phyloP scores from a whole-genome alignment of 2,888 invertebrate species.

The Drosophila dives region DNA sequence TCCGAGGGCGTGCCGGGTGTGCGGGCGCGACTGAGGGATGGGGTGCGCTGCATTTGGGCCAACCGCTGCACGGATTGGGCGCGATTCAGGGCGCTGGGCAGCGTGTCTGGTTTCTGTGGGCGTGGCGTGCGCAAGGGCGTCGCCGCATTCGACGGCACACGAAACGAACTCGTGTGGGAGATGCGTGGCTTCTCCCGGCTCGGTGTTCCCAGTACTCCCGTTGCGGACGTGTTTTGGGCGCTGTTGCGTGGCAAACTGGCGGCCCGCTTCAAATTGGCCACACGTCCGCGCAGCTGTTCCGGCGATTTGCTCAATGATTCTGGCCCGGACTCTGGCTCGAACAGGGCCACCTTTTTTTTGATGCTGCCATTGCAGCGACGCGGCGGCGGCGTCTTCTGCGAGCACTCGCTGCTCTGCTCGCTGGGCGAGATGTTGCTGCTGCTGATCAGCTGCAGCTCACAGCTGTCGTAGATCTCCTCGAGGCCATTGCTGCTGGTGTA shows the following conservation, averaged over 20 bases:
- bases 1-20: conserved; percentile 89
- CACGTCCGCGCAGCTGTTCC: conserved; percentile 81
- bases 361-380: conserved; percentile 78
- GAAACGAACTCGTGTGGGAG: conserved; percentile 84
- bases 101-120: conserved; percentile 85
- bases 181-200: conserved; percentile 51
- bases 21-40: conserved; percentile 87
- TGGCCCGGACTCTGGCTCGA: conserved; percentile 84
- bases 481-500: conserved; percentile 87
- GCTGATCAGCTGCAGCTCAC: conserved; percentile 69
- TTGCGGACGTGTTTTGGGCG: conserved; percentile 80
- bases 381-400: conserved; percentile 80
- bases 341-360: conserved; percentile 87
- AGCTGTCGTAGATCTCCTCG: conserved; percentile 75
- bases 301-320: conserved; percentile 36
- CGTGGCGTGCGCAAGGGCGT: conserved; percentile 74
- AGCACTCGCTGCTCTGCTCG: conserved; percentile 92
- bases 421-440: conserved; percentile 85
- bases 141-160: conserved; percentile 79
- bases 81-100: conserved; percentile 86
- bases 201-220: conserved; percentile 84
- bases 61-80: conserved; percentile 82
- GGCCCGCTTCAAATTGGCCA: conserved; percentile 86
- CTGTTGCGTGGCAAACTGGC: conserved; percentile 80
- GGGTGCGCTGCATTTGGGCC: conserved; percentile 81